Base-by-base conservation (phyloP, 2,797 vertebrate genomes). In the Rachycentron canadum region DNA sequence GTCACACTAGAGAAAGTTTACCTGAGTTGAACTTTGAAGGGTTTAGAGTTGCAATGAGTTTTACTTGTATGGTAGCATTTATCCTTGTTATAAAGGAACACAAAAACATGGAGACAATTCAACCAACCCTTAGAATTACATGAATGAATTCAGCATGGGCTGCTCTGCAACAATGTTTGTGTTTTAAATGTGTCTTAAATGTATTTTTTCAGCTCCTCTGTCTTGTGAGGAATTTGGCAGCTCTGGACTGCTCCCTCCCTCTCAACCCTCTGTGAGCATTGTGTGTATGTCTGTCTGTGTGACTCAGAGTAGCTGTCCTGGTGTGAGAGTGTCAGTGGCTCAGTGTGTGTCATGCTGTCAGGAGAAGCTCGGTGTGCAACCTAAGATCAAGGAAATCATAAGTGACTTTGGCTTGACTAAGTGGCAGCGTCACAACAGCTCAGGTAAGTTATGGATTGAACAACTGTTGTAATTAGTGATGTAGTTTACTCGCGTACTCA, bases 181-280 rank as follows among this genome's bases (percentile, higher is more conserved):
- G 69, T 69, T 80, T 79, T 73, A 88, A 89, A 87, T 74, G 49
- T 69, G 52, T 77, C 66, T 74, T 72, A 74, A 84, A 76, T 82
- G 57, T 73, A 38, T 83, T 78, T 82, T 78, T 82, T 80, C 56
- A 73, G 65, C 73, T 77, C 79, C 63, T 88, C 52, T 86, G 75
- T 90, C 81, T 78, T 30, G 83, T 93, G 88, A 89, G 92, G 91
- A 94, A 91, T 92, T 87, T 91, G 86, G 85, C 89, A 79, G 81
- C 81, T 73, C 36, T 32, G 76, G 75, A 60, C 76, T 72, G 77
- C 83, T 81, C 90, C 82, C 91, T 87, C 86, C 86, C 87, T 86
- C 88, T 69, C 71, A 81, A 19, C 75, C 75, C 85, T 77, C 65
- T 64, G 83, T 73, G 57, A 78, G 86, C 79, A 63, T 75, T 78